Evolutionary conservation across 2,888 invertebrate species (phyloP).

Genomic region (Eupithecia centaureata): DNA sequence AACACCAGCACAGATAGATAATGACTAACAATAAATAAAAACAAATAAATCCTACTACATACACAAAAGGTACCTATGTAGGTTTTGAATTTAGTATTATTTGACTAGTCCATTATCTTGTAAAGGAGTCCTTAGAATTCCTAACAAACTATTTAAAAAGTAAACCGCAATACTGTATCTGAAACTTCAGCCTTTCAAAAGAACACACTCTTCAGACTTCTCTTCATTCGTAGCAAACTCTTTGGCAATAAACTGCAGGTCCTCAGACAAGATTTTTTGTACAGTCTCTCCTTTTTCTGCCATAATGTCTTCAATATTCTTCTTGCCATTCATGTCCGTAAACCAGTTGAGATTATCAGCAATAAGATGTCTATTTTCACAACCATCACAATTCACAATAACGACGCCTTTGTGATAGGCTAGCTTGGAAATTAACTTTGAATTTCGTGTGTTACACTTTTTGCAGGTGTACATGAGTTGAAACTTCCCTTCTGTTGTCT

Average conservation of each 20-base stretch:
- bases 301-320: constrained; percentile 96
- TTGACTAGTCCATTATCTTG: neutral
- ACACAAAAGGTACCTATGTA: too few relatives aligned
- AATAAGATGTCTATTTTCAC: constrained; percentile 95
- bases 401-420: constrained; percentile 96
- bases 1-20: too few relatives aligned
- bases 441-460: constrained; percentile 90
- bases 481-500: constrained; percentile 81
- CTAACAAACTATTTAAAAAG: neutral
- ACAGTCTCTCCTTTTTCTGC: constrained; percentile 94
- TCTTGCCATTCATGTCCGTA: constrained; percentile 88
- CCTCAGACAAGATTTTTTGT: constrained; percentile 77
- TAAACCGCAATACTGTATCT: neutral
- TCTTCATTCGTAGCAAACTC: constrained; percentile 60
- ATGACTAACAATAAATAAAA: neutral
- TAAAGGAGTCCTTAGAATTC: neutral
- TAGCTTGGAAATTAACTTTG: constrained; percentile 91
- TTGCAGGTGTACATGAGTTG: constrained; percentile 94
- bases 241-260: constrained; percentile 77
- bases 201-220: constrained; percentile 47
- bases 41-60: too few relatives aligned
- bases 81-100: too few relatives aligned
- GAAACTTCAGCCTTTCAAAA: constrained; percentile 40
- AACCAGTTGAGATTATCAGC: constrained; percentile 99
- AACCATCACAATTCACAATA: constrained; percentile 94